A percentile compares a stretch with the other conserved stretches of the same genome.
Evolutionary conservation across 2,888 invertebrate species (phyloP).

Genomic region (Portevinia maculata): DNA sequence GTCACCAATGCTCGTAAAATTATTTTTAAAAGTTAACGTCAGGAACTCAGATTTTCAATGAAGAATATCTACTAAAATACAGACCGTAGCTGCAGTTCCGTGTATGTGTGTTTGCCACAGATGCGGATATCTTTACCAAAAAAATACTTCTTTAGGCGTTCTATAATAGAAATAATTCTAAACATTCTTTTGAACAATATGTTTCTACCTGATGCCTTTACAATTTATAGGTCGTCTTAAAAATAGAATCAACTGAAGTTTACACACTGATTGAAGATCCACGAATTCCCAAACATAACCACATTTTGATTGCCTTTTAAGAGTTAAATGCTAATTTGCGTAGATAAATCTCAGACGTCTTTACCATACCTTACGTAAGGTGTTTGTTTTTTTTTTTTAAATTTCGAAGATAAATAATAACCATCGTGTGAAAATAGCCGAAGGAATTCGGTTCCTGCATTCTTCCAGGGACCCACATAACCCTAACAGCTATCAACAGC

Average conservation of each 20-base stretch:
- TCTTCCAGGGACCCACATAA: background rate
- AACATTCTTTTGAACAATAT: too few species aligned
- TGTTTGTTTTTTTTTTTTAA: background rate
- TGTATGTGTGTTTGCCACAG: too few species aligned
- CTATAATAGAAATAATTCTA: too few species aligned
- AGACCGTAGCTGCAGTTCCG: too few species aligned
- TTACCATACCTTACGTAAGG: background rate
- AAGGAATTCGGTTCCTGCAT: background rate
- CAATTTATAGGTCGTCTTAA: background rate
- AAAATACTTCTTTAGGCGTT: too few species aligned
- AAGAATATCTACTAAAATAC: too few species aligned
- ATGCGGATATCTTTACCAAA: too few species aligned
- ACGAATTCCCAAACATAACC: background rate
- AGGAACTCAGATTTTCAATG: too few species aligned
- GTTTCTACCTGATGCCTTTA: too few species aligned
- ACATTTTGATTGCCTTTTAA: background rate
- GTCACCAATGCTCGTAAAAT: too few species aligned
- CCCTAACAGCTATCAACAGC: constrained; percentile 2
- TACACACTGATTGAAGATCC: background rate
- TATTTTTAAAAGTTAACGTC: too few species aligned
- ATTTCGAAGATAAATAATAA: constrained; percentile 7
- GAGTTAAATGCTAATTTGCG: background rate
- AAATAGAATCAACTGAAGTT: background rate
- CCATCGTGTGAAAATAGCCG: background rate
- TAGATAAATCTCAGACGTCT: background rate